Percentiles rank a stretch among this genome's conserved stretches.
phyloP scores from a whole-genome alignment of 2,113 vertebrate species.

The Mastomys coucha region DNA sequence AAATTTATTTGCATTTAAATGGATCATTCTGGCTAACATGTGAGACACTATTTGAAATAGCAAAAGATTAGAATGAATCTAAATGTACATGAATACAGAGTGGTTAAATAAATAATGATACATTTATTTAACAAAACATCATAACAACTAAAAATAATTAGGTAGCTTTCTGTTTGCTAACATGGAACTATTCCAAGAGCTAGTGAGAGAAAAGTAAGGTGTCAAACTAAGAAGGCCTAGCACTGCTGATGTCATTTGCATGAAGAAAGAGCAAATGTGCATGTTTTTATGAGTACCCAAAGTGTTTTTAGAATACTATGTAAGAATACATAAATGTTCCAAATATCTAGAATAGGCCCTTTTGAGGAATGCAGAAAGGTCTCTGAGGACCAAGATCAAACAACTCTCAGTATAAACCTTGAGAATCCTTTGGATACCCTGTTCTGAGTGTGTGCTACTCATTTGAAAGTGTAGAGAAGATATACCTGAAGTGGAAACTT shows the following conservation, averaged over 20 bases:
- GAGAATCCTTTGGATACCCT: background rate
- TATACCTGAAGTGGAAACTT: background rate
- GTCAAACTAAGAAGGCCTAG: background rate
- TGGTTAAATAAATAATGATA: slow-evolving; percentile 67
- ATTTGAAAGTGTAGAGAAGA: background rate
- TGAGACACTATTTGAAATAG: slow-evolving; percentile 52
- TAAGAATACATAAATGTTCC: background rate
- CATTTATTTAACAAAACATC: slow-evolving; percentile 63
- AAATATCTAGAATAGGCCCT: background rate
- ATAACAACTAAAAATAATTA: slow-evolving; percentile 72
- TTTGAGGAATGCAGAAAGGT: background rate
- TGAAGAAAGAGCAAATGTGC: background rate
- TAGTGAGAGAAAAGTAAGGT: slow-evolving; percentile 8
- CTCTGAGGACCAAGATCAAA: background rate
- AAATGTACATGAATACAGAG: slow-evolving; percentile 39
- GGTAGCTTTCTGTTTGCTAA: slow-evolving; percentile 54
- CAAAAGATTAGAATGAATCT: slow-evolving; percentile 50
- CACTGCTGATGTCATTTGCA: background rate
- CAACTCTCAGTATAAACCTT: background rate
- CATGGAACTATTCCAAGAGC: slow-evolving; percentile 60
- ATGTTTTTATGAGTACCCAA: background rate
- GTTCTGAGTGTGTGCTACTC: background rate
- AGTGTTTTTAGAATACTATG: background rate
- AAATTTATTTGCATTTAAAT: slow-evolving; percentile 59
- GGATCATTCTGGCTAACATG: background rate